Conservation (phyloP, 2,888 invertebrate genomes). For the Hydrotaea diabolus region DNA sequence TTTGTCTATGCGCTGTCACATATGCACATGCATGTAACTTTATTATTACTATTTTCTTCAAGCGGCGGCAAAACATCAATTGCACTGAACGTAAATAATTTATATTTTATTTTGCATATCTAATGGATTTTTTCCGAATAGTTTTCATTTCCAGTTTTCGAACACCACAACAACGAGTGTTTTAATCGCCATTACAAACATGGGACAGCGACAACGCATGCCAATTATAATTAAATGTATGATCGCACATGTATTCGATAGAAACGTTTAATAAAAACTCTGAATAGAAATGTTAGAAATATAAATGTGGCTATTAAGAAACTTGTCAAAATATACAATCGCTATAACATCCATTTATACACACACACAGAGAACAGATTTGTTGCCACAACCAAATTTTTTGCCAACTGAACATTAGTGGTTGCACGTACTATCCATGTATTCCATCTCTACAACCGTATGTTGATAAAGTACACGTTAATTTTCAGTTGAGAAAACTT, state of each 20-base stretch:
- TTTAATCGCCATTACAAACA: conserved; percentile 57
- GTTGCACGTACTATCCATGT: too few relatives aligned
- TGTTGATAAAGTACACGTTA: too few relatives aligned
- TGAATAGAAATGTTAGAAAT: too few relatives aligned
- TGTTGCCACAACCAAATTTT: too few relatives aligned
- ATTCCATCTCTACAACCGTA: too few relatives aligned
- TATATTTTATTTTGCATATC: conserved; percentile 64
- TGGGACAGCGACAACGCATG: conserved; percentile 52
- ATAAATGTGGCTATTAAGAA: too few relatives aligned
- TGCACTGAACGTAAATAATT: conserved; percentile 50
- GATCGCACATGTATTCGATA: not conserved
- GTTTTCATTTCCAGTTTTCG: conserved; percentile 1
- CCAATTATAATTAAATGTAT: conserved; percentile 39
- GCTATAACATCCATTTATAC: too few relatives aligned
- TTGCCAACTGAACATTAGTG: too few relatives aligned
- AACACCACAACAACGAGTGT: not conserved
- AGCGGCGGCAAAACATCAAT: conserved; percentile 65
- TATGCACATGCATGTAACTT: not conserved
- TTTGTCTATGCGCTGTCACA: too few relatives aligned
- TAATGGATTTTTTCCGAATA: conserved; percentile 40
- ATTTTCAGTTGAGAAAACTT: too few relatives aligned
- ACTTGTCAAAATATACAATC: too few relatives aligned
- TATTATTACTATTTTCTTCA: not conserved
- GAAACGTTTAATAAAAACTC: not conserved
- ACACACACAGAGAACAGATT: too few relatives aligned